phyloP scores from a whole-genome alignment of 2,797 vertebrate genomes.

The Alcedo quadribrachys region DNA sequence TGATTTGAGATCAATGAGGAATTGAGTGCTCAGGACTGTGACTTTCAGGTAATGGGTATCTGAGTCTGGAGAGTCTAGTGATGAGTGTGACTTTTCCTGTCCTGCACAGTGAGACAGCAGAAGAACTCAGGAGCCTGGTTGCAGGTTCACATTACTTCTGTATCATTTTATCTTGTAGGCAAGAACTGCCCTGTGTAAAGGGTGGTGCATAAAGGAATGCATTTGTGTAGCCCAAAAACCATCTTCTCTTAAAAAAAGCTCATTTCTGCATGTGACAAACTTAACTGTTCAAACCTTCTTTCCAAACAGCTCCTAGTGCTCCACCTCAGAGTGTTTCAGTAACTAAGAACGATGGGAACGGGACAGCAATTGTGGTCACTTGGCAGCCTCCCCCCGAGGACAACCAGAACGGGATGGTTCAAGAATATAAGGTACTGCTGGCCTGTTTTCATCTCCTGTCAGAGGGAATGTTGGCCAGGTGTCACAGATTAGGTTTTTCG shows the following conservation, averaged over 20 bases:
- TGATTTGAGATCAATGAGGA: not conserved
- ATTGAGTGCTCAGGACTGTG: not conserved
- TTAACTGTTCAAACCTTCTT: not conserved
- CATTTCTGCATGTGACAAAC: fast-evolving
- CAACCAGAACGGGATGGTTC: conserved; percentile 93
- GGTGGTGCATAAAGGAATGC: not conserved
- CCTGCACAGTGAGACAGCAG: not conserved
- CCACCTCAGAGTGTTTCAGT: conserved; percentile 93
- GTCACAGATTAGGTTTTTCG: conserved; percentile 17
- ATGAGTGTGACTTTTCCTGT: not conserved
- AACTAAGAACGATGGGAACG: conserved; percentile 92
- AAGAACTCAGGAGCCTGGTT: not conserved
- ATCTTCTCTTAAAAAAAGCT: not conserved
- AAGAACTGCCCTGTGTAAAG: not conserved
- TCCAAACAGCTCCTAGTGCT: conserved; percentile 88
- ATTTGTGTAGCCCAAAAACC: not conserved
- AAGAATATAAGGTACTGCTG: conserved; percentile 93
- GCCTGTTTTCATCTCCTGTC: not conserved
- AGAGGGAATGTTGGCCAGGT: not conserved
- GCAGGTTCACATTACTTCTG: not conserved
- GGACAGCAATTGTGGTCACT: conserved; percentile 91
- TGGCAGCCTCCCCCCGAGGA: conserved; percentile 97
- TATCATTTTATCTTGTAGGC: not conserved
- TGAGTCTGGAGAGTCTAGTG: not conserved
- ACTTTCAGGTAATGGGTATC: not conserved